phyloP scores from a whole-genome alignment of 2,797 vertebrate genomes.

The Rhabdomys pumilio region DNA sequence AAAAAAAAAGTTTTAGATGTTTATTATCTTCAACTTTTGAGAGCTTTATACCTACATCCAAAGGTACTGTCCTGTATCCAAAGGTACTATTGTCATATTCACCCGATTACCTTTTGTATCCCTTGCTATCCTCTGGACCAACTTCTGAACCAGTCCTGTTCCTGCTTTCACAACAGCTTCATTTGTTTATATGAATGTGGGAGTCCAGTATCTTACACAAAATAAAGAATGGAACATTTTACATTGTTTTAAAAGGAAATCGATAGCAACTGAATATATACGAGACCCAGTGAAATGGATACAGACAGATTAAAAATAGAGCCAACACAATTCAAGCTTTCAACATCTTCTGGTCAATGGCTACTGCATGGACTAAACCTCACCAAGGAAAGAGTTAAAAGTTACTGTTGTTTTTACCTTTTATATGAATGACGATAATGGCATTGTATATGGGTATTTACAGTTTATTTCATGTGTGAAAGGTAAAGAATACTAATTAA shows the following conservation, averaged over 20 bases:
- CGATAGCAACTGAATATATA: neutral
- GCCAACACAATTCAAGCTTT: neutral
- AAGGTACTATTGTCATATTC: neutral
- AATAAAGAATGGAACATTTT: conserved; percentile 46
- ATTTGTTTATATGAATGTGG: neutral
- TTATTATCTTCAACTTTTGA: neutral
- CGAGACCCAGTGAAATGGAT: neutral
- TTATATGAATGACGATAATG: neutral
- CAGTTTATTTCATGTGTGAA: conserved; percentile 52
- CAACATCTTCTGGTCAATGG: neutral
- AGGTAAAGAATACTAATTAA: conserved; percentile 68
- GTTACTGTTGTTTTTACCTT: neutral
- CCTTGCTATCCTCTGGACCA: no score
- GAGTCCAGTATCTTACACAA: neutral
- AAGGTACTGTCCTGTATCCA: neutral
- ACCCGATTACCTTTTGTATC: neutral
- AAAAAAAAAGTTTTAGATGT: neutral
- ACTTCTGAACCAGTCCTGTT: neutral
- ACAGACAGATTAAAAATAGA: neutral
- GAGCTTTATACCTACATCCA: neutral
- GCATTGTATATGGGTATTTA: neutral
- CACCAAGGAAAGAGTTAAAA: conserved; percentile 40
- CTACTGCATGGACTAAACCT: neutral
- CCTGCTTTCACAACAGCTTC: neutral
- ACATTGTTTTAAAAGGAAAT: neutral